Evolutionary conservation across 2,888 invertebrate genomes (phyloP).

Genomic region (Drosophila borborema): DNA sequence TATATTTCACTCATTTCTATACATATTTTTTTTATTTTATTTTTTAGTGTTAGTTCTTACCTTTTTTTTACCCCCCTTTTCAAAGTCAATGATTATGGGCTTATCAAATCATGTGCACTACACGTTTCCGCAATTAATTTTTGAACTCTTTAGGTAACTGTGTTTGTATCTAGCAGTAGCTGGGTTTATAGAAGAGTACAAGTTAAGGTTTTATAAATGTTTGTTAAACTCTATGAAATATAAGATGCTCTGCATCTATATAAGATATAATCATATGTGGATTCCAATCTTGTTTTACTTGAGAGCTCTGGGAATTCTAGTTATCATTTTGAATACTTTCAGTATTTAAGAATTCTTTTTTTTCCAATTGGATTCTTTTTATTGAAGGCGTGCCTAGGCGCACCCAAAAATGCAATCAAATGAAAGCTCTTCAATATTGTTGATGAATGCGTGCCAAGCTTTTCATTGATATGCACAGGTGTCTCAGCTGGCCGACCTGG

Average conservation of each 20-base stretch:
- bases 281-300: no score
- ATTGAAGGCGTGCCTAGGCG: background rate
- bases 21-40: background rate
- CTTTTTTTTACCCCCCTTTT: background rate
- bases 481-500: constrained; percentile 6
- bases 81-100: constrained; percentile 30
- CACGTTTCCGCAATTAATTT: constrained; percentile 44
- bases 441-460: constrained; percentile 21
- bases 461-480: constrained; percentile 43
- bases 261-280: background rate
- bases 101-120: constrained; percentile 40
- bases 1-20: background rate
- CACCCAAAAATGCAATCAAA: background rate
- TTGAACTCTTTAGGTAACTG: background rate
- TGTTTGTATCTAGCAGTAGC: background rate
- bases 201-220: background rate
- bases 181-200: background rate
- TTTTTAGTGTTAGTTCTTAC: background rate
- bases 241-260: background rate
- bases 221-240: background rate
- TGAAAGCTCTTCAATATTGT: background rate
- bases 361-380: background rate
- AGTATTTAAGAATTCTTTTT: background rate
- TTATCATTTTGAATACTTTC: background rate
- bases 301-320: no score